Evolutionary conservation across 2,888 invertebrate species (phyloP).

Genomic region (Lottia scabra): DNA sequence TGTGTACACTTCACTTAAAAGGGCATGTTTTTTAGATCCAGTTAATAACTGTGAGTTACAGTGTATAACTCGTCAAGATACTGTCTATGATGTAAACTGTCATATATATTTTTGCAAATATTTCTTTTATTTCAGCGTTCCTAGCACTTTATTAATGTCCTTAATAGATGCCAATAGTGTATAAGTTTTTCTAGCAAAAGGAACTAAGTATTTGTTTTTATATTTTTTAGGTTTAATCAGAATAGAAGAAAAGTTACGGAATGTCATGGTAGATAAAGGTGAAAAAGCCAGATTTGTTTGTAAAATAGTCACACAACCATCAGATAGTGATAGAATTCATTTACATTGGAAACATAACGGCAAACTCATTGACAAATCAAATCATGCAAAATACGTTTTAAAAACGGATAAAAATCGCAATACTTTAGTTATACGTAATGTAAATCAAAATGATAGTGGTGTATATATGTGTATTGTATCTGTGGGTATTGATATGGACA

Average conservation of each 20-base stretch:
- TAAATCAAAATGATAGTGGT: conserved; percentile 44
- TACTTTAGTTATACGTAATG: conserved; percentile 44
- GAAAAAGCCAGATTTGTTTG: conserved; percentile 38
- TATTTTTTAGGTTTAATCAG: conserved; percentile 29
- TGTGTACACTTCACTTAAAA: too few relatives aligned
- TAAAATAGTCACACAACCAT: conserved; percentile 34
- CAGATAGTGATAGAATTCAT: conserved; percentile 27
- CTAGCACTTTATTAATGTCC: too few relatives aligned
- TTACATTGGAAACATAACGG: conserved; percentile 56
- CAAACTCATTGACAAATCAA: conserved; percentile 31
- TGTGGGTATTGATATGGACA: conserved; percentile 42
- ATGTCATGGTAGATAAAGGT: conserved; percentile 34
- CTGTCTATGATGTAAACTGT: too few relatives aligned
- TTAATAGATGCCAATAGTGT: too few relatives aligned
- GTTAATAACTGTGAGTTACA: too few relatives aligned
- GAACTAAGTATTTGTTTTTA: too few relatives aligned
- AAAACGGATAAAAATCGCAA: conserved; percentile 41
- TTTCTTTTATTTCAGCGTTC: too few relatives aligned
- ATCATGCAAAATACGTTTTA: conserved; percentile 37
- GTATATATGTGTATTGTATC: conserved; percentile 53
- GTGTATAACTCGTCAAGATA: too few relatives aligned
- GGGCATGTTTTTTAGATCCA: too few relatives aligned
- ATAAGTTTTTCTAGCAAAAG: too few relatives aligned
- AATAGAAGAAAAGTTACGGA: conserved; percentile 35
- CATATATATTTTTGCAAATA: too few relatives aligned